Conservation (phyloP, 2,113 vertebrate species). For the Laticauda colubrina region DNA sequence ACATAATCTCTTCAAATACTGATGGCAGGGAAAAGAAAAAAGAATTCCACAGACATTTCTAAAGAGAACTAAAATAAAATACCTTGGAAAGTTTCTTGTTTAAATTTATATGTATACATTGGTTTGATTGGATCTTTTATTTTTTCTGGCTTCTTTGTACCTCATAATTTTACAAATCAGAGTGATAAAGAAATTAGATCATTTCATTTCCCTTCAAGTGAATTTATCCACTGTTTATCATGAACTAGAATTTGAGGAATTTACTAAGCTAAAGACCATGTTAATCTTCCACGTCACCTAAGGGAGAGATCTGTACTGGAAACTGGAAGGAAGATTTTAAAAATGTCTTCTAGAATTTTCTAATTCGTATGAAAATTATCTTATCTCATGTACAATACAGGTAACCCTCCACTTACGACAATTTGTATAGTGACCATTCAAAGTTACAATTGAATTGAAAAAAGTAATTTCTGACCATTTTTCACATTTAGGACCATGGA, state of each 20-base stretch:
- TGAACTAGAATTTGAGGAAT: background rate
- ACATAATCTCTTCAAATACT: background rate
- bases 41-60: background rate
- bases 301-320: background rate
- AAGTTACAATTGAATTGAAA: background rate
- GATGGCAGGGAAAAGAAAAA: background rate
- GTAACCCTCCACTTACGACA: background rate
- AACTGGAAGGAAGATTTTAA: background rate
- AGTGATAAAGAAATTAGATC: background rate
- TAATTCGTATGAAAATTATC: background rate
- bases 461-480: background rate
- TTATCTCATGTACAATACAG: background rate
- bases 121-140: background rate
- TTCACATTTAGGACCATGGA: background rate
- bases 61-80: background rate
- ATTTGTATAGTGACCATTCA: background rate
- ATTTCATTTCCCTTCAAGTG: background rate
- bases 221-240: background rate
- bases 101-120: background rate
- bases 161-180: background rate
- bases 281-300: background rate
- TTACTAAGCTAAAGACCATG: background rate
- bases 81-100: background rate
- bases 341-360: background rate
- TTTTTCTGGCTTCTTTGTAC: background rate